Percentiles rank a stretch among this genome's conserved stretches.
Conservation (phyloP, 2,888 invertebrate species). For the Drosophila paracracens region DNA sequence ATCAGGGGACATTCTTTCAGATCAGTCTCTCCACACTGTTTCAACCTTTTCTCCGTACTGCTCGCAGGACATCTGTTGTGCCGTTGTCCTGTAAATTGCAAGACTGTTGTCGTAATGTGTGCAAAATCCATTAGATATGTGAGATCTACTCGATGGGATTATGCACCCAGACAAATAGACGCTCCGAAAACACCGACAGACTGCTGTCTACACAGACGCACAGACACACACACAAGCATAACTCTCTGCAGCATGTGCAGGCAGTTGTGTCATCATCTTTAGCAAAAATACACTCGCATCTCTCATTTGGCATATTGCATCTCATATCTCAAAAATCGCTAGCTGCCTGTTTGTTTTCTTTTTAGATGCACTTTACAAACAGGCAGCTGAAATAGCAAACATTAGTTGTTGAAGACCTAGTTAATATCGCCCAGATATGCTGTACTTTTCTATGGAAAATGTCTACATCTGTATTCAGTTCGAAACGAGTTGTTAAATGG, state of each 20-base stretch:
- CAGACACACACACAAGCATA: neutral
- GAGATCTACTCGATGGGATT: slow-evolving; percentile 70
- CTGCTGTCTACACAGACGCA: neutral
- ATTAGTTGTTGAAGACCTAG: neutral
- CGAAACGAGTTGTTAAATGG: neutral
- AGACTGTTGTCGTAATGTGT: slow-evolving; percentile 58
- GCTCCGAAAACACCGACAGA: slow-evolving; percentile 8
- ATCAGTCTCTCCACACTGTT: neutral
- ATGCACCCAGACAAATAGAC: slow-evolving; percentile 38
- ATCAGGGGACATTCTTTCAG: slow-evolving; percentile 44
- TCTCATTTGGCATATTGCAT: slow-evolving; percentile 2
- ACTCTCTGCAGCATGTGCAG: slow-evolving; percentile 22
- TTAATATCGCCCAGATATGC: neutral
- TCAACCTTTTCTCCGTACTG: neutral
- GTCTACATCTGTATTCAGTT: neutral
- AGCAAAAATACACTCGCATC: slow-evolving; percentile 6
- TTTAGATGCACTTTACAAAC: slow-evolving; percentile 5
- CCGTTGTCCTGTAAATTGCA: slow-evolving; percentile 47
- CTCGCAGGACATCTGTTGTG: slow-evolving; percentile 42
- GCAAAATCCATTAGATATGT: slow-evolving; percentile 78
- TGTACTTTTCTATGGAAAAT: neutral
- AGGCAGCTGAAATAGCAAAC: slow-evolving; percentile 15
- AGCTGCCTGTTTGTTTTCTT: slow-evolving; percentile 8
- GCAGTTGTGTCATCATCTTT: slow-evolving; percentile 9
- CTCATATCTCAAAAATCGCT: neutral